Percentiles rank a stretch among this genome's conserved stretches.
These are phyloP conservation scores for Eupelmus urozonus DNA, from an alignment of 2,888 invertebrate genomes.

Conservation along the genomic window DNA sequence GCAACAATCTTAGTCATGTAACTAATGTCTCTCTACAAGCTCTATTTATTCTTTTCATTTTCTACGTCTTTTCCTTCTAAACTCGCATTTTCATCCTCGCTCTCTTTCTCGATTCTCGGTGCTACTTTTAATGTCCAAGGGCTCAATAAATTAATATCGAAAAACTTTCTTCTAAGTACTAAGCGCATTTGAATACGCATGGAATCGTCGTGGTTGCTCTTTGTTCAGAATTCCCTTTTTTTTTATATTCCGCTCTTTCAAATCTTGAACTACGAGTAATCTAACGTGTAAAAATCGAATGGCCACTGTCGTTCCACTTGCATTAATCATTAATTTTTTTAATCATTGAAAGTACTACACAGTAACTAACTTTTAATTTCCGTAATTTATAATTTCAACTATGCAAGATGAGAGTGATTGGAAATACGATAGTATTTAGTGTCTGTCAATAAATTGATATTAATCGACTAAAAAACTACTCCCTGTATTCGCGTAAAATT, in stretches of 20 bases:
- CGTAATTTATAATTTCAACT: background rate
- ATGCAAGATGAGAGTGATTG: too few relatives aligned
- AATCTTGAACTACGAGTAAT: constrained; percentile 41
- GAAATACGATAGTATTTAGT: too few relatives aligned
- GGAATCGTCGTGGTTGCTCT: constrained; percentile 58
- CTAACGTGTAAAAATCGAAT: constrained; percentile 33
- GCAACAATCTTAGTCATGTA: constrained; percentile 21
- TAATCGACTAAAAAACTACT: too few relatives aligned
- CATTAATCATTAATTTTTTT: background rate
- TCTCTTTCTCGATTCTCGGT: constrained; percentile 51
- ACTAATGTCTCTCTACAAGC: background rate
- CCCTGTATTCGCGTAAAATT: too few relatives aligned
- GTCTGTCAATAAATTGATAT: too few relatives aligned
- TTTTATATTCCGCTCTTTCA: constrained; percentile 22
- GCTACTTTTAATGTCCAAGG: constrained; percentile 62
- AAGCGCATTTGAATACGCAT: constrained; percentile 56
- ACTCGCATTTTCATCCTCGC: constrained; percentile 26
- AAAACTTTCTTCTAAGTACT: constrained; percentile 74
- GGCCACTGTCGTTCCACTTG: constrained; percentile 28
- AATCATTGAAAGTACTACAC: constrained; percentile 17
- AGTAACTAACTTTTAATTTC: constrained; percentile 18
- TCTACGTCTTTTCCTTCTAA: constrained; percentile 4
- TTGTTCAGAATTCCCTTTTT: constrained; percentile 53
- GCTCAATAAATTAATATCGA: constrained; percentile 75
- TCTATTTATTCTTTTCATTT: constrained; percentile 14